Evolutionary conservation across 2,113 vertebrate species (phyloP).

Genomic region (Catagonus wagneri): DNA sequence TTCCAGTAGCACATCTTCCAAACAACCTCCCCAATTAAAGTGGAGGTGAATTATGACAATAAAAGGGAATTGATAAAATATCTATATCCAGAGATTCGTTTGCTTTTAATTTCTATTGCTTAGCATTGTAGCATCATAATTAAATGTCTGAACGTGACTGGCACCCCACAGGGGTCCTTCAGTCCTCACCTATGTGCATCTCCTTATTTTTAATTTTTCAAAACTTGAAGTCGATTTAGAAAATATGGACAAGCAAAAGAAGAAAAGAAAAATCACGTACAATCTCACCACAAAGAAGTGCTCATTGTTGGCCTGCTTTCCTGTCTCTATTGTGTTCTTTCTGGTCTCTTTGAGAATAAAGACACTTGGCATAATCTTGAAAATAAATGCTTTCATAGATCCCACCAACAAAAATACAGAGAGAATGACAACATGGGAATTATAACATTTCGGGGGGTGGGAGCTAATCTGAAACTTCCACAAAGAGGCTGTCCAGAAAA

Average conservation of each 20-base stretch:
- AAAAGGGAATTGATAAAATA: background rate
- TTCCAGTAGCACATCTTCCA: background rate
- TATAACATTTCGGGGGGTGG: background rate
- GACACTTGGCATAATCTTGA: background rate
- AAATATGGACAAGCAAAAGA: background rate
- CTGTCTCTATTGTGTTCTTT: background rate
- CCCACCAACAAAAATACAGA: background rate
- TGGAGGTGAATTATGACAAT: background rate
- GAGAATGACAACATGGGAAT: background rate
- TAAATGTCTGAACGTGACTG: background rate
- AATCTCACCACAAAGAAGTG: background rate
- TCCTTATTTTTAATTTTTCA: background rate
- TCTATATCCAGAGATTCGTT: background rate
- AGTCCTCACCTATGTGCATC: background rate
- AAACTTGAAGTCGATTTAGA: background rate
- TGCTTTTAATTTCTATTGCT: background rate
- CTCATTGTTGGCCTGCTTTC: background rate
- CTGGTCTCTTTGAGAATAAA: conserved; percentile 14
- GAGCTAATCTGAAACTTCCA: background rate
- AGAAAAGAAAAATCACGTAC: background rate
- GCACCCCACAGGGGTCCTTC: background rate
- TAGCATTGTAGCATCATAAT: background rate
- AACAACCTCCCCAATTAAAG: background rate
- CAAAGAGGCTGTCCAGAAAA: conserved; percentile 22
- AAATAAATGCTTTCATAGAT: conserved; percentile 42